A percentile compares a stretch with the other conserved stretches of the same genome.
Evolutionary conservation across 2,797 vertebrate species (phyloP).

Genomic region (Fratercula arctica): DNA sequence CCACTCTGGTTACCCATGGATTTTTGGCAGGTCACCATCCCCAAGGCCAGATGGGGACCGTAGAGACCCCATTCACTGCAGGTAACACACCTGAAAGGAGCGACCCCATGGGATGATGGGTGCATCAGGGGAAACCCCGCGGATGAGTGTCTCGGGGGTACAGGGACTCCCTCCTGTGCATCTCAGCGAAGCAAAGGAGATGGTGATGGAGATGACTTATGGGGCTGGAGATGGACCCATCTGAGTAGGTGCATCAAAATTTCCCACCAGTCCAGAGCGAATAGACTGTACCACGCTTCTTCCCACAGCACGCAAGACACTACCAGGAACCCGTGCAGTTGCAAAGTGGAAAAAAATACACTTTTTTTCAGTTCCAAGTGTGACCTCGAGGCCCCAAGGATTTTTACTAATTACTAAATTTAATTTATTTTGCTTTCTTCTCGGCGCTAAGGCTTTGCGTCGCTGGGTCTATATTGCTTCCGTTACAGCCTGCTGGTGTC

Average conservation of each 20-base stretch:
- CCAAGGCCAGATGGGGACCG: rapidly evolving
- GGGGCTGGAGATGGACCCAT: not conserved
- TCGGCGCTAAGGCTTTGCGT: not conserved
- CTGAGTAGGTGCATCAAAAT: not conserved
- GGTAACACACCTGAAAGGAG: not conserved
- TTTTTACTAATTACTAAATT: slow-evolving; percentile 23
- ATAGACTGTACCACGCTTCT: not conserved
- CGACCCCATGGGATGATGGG: rapidly evolving
- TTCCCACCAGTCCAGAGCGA: not conserved
- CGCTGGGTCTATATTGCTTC: not conserved
- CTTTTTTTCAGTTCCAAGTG: not conserved
- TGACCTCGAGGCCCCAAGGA: not conserved
- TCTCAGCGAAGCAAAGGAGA: rapidly evolving
- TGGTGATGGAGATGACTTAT: not conserved
- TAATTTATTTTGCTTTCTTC: slow-evolving; percentile 8
- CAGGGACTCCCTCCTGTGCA: not conserved
- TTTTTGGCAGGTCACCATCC: not conserved
- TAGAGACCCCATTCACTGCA: rapidly evolving
- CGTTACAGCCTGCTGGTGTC: not conserved
- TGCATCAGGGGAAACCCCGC: rapidly evolving
- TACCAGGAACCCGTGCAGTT: not conserved
- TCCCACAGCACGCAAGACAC: rapidly evolving
- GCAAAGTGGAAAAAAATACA: not conserved
- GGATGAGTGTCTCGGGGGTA: rapidly evolving
- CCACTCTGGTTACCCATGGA: rapidly evolving